These are phyloP conservation scores for Julus scanicus DNA, from an alignment of 2,888 invertebrate species.

Conservation along the genomic window DNA sequence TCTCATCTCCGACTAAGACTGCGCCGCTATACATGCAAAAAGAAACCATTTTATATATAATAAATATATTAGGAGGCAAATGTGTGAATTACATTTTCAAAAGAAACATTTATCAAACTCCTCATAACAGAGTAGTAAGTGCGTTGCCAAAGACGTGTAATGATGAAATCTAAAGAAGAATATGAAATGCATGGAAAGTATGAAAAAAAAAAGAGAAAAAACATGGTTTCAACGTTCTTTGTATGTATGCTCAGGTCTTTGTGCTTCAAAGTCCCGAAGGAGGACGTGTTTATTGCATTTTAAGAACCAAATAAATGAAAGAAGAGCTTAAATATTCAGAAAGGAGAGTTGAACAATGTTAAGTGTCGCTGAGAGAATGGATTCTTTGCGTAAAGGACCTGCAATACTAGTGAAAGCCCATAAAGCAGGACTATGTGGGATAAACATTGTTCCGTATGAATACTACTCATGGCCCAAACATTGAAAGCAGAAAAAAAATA, in stretches of 20 bases:
- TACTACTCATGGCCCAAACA: not conserved
- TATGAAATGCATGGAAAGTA: not conserved
- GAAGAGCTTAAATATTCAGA: constrained; percentile 20
- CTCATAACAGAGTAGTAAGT: not conserved
- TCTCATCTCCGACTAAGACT: not conserved
- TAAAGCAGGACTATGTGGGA: not conserved
- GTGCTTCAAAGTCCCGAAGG: not conserved
- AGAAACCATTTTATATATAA: constrained; percentile 14
- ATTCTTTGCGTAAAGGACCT: not conserved
- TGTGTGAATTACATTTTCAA: constrained; percentile 22
- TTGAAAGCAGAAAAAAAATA: not conserved
- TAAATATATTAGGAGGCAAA: constrained; percentile 33
- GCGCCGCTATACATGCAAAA: not conserved
- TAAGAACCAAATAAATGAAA: constrained; percentile 13
- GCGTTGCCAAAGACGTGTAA: not conserved
- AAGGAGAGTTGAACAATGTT: constrained; percentile 15
- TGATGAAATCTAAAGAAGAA: constrained; percentile 7
- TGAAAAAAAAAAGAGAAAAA: not conserved
- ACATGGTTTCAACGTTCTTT: not conserved
- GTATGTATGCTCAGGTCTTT: not conserved
- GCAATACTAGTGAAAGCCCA: not conserved
- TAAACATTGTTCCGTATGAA: not conserved
- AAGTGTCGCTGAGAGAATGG: not conserved
- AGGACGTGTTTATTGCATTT: constrained; percentile 12
- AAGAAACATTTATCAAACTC: constrained; percentile 15